Evolutionary conservation across 2,113 vertebrate genomes (phyloP).

Genomic region (Cyphomyrus discorhynchus): DNA sequence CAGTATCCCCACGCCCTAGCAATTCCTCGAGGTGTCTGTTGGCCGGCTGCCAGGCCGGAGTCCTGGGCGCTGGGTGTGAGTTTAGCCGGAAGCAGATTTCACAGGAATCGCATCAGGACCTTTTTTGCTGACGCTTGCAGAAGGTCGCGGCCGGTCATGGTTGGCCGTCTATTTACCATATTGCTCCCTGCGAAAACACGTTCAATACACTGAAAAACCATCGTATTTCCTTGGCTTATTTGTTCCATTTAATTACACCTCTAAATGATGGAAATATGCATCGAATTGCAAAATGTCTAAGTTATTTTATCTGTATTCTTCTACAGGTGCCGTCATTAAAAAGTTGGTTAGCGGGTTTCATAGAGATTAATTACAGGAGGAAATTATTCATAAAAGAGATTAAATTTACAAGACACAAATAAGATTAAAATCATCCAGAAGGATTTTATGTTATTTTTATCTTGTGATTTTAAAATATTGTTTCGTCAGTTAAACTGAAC

Average conservation of each 20-base stretch:
- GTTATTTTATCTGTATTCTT: not conserved
- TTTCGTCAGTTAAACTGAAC: not conserved
- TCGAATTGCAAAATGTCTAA: not conserved
- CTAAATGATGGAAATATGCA: not conserved
- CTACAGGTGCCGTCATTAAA: not conserved
- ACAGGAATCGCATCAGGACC: slow-evolving; percentile 21
- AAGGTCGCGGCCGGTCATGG: not conserved
- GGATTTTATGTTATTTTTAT: not conserved
- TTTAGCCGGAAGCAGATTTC: not conserved
- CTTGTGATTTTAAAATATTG: not conserved
- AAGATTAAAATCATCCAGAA: not conserved
- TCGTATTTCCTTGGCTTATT: not conserved
- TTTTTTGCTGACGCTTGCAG: slow-evolving; percentile 4
- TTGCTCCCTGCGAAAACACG: not conserved
- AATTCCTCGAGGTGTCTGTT: slow-evolving; percentile 1
- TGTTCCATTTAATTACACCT: not conserved
- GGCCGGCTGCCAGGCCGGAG: not conserved
- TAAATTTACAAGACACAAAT: not conserved
- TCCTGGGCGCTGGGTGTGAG: not conserved
- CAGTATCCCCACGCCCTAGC: not conserved
- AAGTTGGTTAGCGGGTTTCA: not conserved
- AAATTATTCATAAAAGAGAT: not conserved
- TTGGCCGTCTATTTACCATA: not conserved
- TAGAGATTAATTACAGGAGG: not conserved
- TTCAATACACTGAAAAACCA: not conserved